These are phyloP conservation scores for Morinoia aosen DNA, from an alignment of 2,888 invertebrate genomes.

Conservation along the genomic window DNA sequence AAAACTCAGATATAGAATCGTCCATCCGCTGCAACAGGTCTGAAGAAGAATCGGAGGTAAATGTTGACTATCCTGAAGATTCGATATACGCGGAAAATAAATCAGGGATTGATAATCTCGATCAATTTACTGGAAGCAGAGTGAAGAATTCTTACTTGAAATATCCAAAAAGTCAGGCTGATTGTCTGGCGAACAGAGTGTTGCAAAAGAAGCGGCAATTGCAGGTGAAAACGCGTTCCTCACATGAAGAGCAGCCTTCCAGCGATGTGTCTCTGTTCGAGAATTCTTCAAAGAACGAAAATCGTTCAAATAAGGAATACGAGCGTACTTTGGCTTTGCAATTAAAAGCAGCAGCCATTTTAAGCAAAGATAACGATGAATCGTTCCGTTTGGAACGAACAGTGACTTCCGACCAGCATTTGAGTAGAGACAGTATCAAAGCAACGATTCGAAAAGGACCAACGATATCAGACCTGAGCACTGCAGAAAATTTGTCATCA, in stretches of 20 bases:
- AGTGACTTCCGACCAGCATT: not conserved
- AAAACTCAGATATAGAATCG: not conserved
- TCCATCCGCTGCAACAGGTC: not conserved
- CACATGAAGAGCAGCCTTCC: not conserved
- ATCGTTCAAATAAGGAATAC: constrained; percentile 53
- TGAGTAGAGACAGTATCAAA: not conserved
- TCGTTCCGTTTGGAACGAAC: not conserved
- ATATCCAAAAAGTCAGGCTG: constrained; percentile 12
- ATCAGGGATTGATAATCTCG: not conserved
- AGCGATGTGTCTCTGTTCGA: constrained; percentile 12
- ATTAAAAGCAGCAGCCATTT: constrained; percentile 62
- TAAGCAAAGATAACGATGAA: constrained; percentile 14
- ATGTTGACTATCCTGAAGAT: not conserved
- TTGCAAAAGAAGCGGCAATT: constrained; percentile 2
- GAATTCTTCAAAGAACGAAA: not conserved
- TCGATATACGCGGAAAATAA: not conserved
- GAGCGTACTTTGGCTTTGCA: constrained; percentile 64
- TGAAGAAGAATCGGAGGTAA: not conserved
- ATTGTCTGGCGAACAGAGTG: constrained; percentile 14
- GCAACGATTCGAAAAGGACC: not conserved
- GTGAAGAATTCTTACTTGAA: not conserved
- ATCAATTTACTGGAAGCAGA: not conserved
- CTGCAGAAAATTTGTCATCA: not conserved
- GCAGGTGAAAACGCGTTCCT: not conserved
- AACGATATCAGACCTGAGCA: not conserved